These are phyloP conservation scores for Gastrophysa polygoni DNA, from an alignment of 2,888 invertebrate species.

Conservation along the genomic window DNA sequence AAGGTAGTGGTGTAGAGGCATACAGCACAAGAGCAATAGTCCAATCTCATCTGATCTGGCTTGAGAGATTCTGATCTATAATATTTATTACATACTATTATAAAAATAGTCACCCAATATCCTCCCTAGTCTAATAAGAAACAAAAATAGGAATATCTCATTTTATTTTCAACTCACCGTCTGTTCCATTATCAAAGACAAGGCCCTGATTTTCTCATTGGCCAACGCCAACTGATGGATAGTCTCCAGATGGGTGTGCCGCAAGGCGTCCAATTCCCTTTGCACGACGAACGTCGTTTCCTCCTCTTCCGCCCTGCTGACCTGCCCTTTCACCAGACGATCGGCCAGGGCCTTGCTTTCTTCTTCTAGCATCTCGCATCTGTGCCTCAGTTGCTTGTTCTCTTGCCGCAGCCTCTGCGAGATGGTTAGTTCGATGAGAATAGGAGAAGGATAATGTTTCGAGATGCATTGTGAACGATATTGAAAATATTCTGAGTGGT, in stretches of 20 bases:
- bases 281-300: conserved; percentile 85
- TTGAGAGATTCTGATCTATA: too few relatives aligned
- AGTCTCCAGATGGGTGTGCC: conserved; percentile 86
- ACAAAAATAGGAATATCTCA: background rate
- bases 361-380: conserved; percentile 93
- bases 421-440: too few relatives aligned
- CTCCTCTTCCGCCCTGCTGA: conserved; percentile 92
- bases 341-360: conserved; percentile 94
- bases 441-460: too few relatives aligned
- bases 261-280: conserved; percentile 85
- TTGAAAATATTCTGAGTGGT: too few relatives aligned
- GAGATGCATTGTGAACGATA: too few relatives aligned
- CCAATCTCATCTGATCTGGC: too few relatives aligned
- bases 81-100: too few relatives aligned
- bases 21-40: too few relatives aligned
- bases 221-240: conserved; percentile 89
- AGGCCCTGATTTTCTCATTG: conserved; percentile 84
- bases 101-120: too few relatives aligned
- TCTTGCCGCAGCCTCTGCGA: conserved; percentile 83
- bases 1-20: too few relatives aligned
- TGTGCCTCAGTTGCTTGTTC: conserved; percentile 92
- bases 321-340: conserved; percentile 89
- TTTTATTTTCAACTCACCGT: conserved; percentile 61
- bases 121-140: background rate
- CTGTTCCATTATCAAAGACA: conserved; percentile 79